Conservation (phyloP, 23 tunicate species). For the Ascidia mentula region DNA sequence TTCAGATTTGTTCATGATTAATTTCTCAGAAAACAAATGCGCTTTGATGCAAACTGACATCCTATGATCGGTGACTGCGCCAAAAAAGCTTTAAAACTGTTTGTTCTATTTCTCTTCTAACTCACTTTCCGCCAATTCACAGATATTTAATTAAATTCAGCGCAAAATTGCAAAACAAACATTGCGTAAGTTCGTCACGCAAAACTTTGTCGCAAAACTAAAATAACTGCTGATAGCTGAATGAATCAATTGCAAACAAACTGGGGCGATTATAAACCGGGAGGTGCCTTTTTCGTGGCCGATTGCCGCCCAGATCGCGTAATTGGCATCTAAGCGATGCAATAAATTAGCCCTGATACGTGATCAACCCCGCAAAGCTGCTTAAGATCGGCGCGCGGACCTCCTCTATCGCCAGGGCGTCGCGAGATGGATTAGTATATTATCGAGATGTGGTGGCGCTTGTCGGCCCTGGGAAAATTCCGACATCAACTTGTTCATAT, state of each 20-base stretch:
- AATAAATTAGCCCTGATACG: constrained; percentile 36
- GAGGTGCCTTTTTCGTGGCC: constrained; percentile 2
- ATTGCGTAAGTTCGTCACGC: too few species aligned
- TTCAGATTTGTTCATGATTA: too few species aligned
- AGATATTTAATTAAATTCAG: too few species aligned
- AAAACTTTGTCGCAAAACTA: too few species aligned
- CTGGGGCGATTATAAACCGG: neutral
- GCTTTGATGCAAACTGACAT: too few species aligned
- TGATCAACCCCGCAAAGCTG: constrained; percentile 4
- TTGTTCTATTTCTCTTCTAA: too few species aligned
- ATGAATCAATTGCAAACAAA: neutral
- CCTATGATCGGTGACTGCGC: too few species aligned
- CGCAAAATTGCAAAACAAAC: too few species aligned
- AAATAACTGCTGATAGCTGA: too few species aligned
- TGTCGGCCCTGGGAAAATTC: neutral
- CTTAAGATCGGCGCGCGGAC: neutral
- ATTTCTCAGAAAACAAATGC: too few species aligned
- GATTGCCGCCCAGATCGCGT: constrained; percentile 3
- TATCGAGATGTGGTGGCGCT: constrained; percentile 9
- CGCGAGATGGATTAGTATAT: neutral
- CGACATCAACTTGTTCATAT: constrained; percentile 2
- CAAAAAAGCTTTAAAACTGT: too few species aligned
- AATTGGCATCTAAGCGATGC: constrained; percentile 31
- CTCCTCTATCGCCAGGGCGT: neutral
- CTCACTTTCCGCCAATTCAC: too few species aligned